Evolutionary conservation across 2,888 invertebrate species (phyloP).

Genomic region (Acleris emargana): DNA sequence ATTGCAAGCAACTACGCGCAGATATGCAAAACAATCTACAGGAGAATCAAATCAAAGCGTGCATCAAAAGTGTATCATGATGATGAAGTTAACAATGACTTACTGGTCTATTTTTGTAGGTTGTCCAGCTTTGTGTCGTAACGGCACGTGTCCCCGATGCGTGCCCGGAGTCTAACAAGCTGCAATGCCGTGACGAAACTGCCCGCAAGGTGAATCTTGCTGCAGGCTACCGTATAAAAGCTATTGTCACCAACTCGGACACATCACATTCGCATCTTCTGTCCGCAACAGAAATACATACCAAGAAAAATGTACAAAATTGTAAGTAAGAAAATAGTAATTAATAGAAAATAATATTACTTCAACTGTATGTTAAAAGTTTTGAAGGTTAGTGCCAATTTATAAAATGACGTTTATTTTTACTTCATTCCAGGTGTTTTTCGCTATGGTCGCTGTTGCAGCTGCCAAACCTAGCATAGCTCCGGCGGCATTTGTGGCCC

Average conservation of each 20-base stretch:
- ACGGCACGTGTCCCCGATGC: conserved; percentile 68
- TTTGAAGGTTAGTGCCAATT: too few species aligned
- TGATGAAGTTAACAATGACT: conserved; percentile 39
- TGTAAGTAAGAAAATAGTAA: conserved; percentile 52
- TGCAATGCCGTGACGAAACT: conserved; percentile 70
- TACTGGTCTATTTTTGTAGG: conserved; percentile 55
- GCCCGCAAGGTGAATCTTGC: conserved; percentile 77
- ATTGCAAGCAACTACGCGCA: conserved; percentile 37
- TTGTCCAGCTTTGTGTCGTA: conserved; percentile 37
- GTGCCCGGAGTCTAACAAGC: conserved; percentile 69
- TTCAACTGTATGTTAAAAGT: too few species aligned
- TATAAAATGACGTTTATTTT: background rate
- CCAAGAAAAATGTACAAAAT: conserved; percentile 69
- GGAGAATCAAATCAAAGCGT: conserved; percentile 17
- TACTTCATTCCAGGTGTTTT: conserved; percentile 60
- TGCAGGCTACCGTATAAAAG: conserved; percentile 70
- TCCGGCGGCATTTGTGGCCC: conserved; percentile 60
- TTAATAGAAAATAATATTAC: too few species aligned
- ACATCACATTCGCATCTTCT: conserved; percentile 70
- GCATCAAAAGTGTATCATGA: conserved; percentile 18
- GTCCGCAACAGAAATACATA: conserved; percentile 57
- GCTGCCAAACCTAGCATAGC: conserved; percentile 64
- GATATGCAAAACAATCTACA: conserved; percentile 29
- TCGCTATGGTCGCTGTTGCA: conserved; percentile 64
- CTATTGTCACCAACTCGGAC: conserved; percentile 63